Percentiles rank a stretch among this genome's conserved stretches.
Evolutionary conservation across 2,888 invertebrate genomes (phyloP).

Genomic region (Acleris sparsana): DNA sequence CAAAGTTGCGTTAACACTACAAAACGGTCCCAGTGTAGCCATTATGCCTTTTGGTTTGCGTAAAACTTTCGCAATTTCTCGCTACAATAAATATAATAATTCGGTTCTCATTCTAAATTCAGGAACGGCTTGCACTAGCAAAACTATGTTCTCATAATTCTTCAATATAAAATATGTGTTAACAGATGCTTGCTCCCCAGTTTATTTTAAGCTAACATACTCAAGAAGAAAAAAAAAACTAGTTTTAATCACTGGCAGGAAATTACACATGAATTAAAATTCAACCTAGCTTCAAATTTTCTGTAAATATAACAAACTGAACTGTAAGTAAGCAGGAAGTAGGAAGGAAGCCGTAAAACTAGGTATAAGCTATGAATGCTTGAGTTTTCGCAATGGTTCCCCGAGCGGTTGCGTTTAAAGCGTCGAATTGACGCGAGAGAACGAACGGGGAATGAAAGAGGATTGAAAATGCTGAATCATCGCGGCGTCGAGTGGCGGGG

Average conservation of each 20-base stretch:
- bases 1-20: constrained; percentile 58
- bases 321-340: not conserved
- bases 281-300: no score
- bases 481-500: constrained; percentile 65
- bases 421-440: constrained; percentile 66
- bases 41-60: constrained; percentile 51
- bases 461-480: constrained; percentile 81
- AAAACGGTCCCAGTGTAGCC: constrained; percentile 54
- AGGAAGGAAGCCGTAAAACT: constrained; percentile 20
- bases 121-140: not conserved
- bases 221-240: no score
- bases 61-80: constrained; percentile 34
- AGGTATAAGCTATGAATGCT: constrained; percentile 30
- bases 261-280: no score
- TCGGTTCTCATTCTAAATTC: constrained; percentile 4
- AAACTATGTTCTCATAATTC: not conserved
- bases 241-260: no score
- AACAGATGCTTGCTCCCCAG: not conserved
- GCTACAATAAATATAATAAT: constrained; percentile 22
- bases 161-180: not conserved
- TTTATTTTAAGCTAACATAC: not conserved
- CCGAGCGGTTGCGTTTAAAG: constrained; percentile 63
- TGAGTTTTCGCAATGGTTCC: constrained; percentile 43
- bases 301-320: not conserved
- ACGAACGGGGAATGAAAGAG: constrained; percentile 78